Conservation (phyloP, 2,888 invertebrate genomes). For the Pteria penguin region DNA sequence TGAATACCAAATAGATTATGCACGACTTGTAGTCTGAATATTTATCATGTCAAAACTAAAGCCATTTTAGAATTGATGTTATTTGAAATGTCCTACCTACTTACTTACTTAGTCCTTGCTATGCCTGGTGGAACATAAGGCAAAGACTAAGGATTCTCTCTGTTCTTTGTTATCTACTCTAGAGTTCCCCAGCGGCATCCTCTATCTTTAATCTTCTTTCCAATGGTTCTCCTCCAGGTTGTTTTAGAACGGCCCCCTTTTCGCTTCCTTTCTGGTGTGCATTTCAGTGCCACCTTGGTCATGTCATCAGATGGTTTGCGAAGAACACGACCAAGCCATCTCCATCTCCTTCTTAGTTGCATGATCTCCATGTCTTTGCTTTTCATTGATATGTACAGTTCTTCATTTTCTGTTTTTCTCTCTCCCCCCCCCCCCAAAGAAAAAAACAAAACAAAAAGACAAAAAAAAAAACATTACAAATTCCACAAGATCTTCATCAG, state of each 20-base stretch:
- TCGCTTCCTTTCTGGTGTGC: background rate
- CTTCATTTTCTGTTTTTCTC: slow-evolving; percentile 1
- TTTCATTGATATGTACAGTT: background rate
- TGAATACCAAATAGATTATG: too few relatives aligned
- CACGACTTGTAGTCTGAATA: too few relatives aligned
- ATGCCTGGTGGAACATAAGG: slow-evolving; percentile 1
- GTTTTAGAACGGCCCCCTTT: background rate
- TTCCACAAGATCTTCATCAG: slow-evolving; percentile 5
- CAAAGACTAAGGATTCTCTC: slow-evolving; percentile 6
- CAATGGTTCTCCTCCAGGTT: background rate
- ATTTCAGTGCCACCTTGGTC: background rate
- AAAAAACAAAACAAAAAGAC: too few relatives aligned
- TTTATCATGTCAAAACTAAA: too few relatives aligned
- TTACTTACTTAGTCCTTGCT: slow-evolving; percentile 12
- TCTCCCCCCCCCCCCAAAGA: too few relatives aligned
- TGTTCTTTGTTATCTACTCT: background rate
- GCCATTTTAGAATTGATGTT: too few relatives aligned
- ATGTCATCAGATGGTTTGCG: background rate
- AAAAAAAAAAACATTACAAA: too few relatives aligned
- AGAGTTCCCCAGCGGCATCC: background rate
- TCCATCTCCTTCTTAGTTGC: background rate
- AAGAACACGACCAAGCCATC: slow-evolving; percentile 11
- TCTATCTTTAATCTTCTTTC: background rate
- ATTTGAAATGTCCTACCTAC: too few relatives aligned
- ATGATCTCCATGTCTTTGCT: background rate